Evolutionary conservation across 2,113 vertebrate genomes (phyloP).

Genomic region (Scalopus aquaticus): DNA sequence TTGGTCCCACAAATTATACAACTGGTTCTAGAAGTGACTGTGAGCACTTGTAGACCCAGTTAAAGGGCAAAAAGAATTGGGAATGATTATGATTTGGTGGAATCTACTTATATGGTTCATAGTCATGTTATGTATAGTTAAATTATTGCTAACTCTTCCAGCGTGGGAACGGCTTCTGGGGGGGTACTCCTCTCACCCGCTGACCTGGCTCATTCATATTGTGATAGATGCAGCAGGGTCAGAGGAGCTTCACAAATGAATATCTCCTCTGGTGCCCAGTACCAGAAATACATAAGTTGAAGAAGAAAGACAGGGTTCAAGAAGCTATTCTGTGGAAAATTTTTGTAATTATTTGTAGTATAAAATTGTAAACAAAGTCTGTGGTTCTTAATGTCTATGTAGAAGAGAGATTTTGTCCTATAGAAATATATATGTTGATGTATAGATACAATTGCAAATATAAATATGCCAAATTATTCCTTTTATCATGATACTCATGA

Average conservation of each 20-base stretch:
- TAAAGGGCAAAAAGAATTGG: conserved; percentile 16
- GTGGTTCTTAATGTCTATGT: background rate
- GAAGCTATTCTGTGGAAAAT: background rate
- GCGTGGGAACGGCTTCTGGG: background rate
- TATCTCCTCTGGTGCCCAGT: background rate
- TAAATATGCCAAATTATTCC: background rate
- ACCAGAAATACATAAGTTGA: background rate
- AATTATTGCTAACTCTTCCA: background rate
- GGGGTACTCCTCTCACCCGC: background rate
- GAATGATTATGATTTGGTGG: background rate
- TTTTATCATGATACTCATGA: background rate
- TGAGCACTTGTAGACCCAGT: background rate
- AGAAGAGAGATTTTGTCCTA: background rate
- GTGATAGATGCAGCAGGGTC: background rate
- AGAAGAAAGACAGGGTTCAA: background rate
- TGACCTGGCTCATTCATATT: background rate
- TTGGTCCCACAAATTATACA: background rate
- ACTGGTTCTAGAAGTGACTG: background rate
- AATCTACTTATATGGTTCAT: background rate
- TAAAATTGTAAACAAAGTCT: background rate
- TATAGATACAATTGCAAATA: background rate
- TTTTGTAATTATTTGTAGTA: background rate
- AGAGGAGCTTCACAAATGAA: background rate
- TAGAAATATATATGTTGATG: background rate
- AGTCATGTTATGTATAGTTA: background rate